Percentiles rank a stretch among this genome's conserved stretches.
These are phyloP conservation scores for Polypterus bichir DNA, from an alignment of 2,113 vertebrate genomes.

Conservation along the genomic window DNA sequence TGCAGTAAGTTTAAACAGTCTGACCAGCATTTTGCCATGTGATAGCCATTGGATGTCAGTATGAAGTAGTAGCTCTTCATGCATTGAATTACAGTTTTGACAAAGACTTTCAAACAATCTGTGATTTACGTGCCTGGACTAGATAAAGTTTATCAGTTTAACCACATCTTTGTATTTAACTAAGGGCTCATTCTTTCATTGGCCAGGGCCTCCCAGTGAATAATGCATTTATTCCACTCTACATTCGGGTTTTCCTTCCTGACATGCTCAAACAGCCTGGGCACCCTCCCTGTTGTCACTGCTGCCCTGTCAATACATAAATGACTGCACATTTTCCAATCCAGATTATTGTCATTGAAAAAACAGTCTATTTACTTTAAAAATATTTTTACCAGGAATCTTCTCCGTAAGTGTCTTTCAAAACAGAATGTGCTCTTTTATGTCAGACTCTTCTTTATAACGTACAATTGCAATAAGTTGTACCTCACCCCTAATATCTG, in stretches of 20 bases:
- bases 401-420: background rate
- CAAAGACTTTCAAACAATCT: conserved; percentile 10
- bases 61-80: conserved; percentile 14
- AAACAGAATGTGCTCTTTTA: conserved; percentile 1
- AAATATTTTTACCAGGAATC: background rate
- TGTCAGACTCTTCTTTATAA: background rate
- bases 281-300: conserved; percentile 10
- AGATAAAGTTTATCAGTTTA: conserved; percentile 12
- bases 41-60: conserved; percentile 18
- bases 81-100: conserved; percentile 1
- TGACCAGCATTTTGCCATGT: conserved; percentile 10
- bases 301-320: conserved; percentile 6
- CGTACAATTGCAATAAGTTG: background rate
- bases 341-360: background rate
- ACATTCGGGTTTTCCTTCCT: conserved; percentile 12
- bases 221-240: conserved; percentile 9
- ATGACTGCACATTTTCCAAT: background rate
- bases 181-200: background rate
- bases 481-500: conserved; percentile 14
- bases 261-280: conserved; percentile 1
- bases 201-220: conserved; percentile 6
- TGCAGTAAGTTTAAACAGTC: conserved; percentile 16
- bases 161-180: conserved; percentile 11
- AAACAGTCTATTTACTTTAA: background rate
- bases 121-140: conserved; percentile 4